Evolutionary conservation across 2,113 vertebrate species (phyloP).

Genomic region (Vidua macroura): DNA sequence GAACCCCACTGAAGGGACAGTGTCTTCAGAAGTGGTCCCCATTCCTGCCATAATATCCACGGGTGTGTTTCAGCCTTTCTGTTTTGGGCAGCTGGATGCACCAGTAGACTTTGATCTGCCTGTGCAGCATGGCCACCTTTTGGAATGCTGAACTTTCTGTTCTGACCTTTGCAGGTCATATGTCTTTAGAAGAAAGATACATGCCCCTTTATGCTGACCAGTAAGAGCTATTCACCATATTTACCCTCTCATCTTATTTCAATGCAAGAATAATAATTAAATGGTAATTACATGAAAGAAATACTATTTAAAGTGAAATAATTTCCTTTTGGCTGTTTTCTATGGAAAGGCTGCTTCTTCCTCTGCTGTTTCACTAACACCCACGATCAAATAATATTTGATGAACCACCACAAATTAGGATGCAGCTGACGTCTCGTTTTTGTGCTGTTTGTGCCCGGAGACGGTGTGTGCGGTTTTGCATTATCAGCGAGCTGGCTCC

Average conservation of each 20-base stretch:
- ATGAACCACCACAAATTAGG: neutral
- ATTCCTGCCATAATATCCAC: fast-evolving
- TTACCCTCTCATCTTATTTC: neutral
- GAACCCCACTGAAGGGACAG: too few relatives aligned
- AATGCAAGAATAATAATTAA: neutral
- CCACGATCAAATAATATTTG: neutral
- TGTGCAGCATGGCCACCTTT: too few relatives aligned
- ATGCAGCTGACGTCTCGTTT: fast-evolving
- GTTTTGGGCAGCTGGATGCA: neutral
- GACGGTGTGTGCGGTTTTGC: neutral
- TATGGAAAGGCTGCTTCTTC: neutral
- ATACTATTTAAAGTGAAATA: neutral
- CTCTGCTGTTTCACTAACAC: neutral
- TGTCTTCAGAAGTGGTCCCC: neutral
- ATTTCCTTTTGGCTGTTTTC: neutral
- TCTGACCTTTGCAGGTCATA: neutral
- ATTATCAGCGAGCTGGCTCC: neutral
- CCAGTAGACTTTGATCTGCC: neutral
- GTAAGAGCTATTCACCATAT: neutral
- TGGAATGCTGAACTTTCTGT: neutral
- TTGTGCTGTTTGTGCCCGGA: neutral
- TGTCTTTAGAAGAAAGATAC: neutral
- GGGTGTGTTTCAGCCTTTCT: neutral
- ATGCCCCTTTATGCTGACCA: fast-evolving
- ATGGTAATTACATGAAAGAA: neutral